Percentiles rank a stretch among this genome's conserved stretches.
phyloP scores from a whole-genome alignment of 2,797 vertebrate genomes.

The Aulostomus chinensis region DNA sequence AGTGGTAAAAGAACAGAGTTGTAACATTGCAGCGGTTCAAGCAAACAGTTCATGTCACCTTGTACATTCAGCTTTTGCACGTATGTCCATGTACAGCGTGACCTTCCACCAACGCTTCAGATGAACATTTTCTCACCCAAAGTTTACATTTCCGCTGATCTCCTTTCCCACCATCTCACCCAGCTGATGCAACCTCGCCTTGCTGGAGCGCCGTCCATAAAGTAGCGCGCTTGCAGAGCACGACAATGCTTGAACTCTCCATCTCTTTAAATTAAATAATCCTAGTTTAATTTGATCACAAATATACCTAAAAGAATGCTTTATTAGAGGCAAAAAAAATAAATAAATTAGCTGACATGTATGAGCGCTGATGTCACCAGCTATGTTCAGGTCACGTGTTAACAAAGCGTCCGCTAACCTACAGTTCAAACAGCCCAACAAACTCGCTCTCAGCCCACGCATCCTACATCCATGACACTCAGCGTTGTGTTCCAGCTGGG shows the following conservation, averaged over 20 bases:
- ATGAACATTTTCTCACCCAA: constrained; percentile 21
- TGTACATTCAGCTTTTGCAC: constrained; percentile 38
- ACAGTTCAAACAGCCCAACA: constrained; percentile 42
- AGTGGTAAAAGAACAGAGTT: constrained; percentile 46
- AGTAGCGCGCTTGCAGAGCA: constrained; percentile 19
- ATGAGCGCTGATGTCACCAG: constrained; percentile 37
- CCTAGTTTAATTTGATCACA: constrained; percentile 29
- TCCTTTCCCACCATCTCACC: not conserved
- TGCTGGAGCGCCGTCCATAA: constrained; percentile 10
- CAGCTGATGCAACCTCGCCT: not conserved
- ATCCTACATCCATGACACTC: constrained; percentile 52
- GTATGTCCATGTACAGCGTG: constrained; percentile 60
- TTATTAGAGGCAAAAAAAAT: constrained; percentile 33
- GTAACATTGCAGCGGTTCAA: constrained; percentile 45
- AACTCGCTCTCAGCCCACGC: constrained; percentile 40
- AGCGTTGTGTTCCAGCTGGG: constrained; percentile 49
- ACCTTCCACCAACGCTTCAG: constrained; percentile 34
- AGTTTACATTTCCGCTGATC: constrained; percentile 18
- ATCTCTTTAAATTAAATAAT: constrained; percentile 39
- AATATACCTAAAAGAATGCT: constrained; percentile 62
- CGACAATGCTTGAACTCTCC: constrained; percentile 14
- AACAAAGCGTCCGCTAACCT: constrained; percentile 53
- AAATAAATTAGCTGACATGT: constrained; percentile 47
- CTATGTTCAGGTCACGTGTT: constrained; percentile 46
- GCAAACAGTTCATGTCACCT: constrained; percentile 33